Percentiles rank a stretch among this genome's conserved stretches.
Evolutionary conservation across 1,140 invertebrate genomes (phyloP).

Genomic region (Xylocopa sonorina): DNA sequence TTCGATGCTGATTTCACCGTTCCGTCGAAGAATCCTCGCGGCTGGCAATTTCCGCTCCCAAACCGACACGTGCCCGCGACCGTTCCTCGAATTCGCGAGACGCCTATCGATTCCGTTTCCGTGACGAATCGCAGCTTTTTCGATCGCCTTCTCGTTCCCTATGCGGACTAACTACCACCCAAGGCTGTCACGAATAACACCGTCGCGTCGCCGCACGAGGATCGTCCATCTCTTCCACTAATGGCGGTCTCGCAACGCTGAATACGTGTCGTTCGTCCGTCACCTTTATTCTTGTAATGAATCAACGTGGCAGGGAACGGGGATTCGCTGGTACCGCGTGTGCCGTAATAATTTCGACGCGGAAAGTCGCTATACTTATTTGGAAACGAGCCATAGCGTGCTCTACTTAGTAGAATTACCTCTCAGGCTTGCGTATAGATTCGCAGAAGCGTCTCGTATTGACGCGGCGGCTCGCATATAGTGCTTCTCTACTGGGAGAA

Average conservation of each 20-base stretch:
- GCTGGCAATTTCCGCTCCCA: not conserved
- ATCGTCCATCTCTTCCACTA: not conserved
- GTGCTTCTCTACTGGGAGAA: not conserved
- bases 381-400: too few relatives aligned
- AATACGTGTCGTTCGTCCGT: not conserved
- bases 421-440: not conserved
- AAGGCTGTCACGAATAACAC: conserved; percentile 10
- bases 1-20: not conserved
- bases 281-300: not conserved
- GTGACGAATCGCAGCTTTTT: not conserved
- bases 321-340: too few relatives aligned
- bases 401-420: not conserved
- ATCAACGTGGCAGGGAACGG: too few relatives aligned
- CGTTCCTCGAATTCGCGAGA: not conserved
- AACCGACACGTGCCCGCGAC: not conserved
- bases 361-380: not conserved
- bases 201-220: not conserved
- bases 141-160: not conserved
- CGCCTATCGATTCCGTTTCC: not conserved
- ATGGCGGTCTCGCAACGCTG: not conserved
- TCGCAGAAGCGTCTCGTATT: not conserved
- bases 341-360: not conserved
- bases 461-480: not conserved
- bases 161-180: too few relatives aligned
- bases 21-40: not conserved